Evolutionary conservation across 2,888 invertebrate species (phyloP), one percentile per base, ranked within the genome.

Genomic region (Cryptus armator): DNA sequence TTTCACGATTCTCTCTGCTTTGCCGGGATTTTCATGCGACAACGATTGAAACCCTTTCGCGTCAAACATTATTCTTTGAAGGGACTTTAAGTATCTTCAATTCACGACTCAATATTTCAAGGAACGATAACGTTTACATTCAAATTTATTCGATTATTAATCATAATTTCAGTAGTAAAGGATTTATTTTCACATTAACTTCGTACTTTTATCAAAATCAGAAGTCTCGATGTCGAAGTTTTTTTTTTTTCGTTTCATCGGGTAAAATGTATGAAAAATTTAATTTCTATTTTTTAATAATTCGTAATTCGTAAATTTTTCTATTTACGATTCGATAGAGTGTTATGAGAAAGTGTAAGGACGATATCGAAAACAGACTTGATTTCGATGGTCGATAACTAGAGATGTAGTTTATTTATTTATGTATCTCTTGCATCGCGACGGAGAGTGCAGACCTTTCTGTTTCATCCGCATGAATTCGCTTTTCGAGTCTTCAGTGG

Each of bases 401-500:
- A 14, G 10, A n/a, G 12, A 9, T 12, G 10, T 48, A 12, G 14
- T n/a, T n/a, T 48, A 48, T n/a, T 48, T 29, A 10, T 59, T 59
- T 29, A 14, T 59, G 59, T 3, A 19, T 7, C 3, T 19, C 43
- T 19, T 37, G 53, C 19, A 6, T 56, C 56, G 12, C 14, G 2
- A 46, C 44, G 2, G n/a, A 29, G 59, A 29, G 19, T 5, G 44
- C 74, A 64, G 48, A 64, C 29, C 14, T 51, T 48, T 10, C 4
- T 48, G 29, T 75, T 48, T 3, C 37, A 14, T 75, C 37, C n/a
- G 19, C 32, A 48, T 59, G 24, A 6, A 62, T 48, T 14, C 37
- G 48, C 48, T 48, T 6, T 64, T 64, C 62, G 48, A 48, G 37
- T 64, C 64, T 64, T 32, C 32, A 64, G 64, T 48, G 32, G 37